phyloP scores from a whole-genome alignment of 2,113 vertebrate genomes.

The Triplophysa rosa region DNA sequence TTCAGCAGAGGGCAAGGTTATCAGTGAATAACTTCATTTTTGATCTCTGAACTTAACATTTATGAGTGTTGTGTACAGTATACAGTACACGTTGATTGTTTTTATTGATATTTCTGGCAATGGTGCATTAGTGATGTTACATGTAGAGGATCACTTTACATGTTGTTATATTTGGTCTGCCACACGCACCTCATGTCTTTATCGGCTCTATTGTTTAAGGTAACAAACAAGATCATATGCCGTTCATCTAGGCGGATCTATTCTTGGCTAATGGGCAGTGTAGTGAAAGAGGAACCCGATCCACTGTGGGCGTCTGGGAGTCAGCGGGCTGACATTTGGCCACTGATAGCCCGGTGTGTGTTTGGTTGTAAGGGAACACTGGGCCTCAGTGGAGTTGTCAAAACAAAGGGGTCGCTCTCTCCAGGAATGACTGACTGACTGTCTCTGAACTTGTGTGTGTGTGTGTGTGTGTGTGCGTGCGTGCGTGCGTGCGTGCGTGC shows the following conservation, averaged over 20 bases:
- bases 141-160: constrained; percentile 59
- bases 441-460: neutral
- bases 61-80: constrained; percentile 57
- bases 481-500: too few species aligned
- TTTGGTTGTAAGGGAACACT: constrained; percentile 74
- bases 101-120: neutral
- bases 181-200: constrained; percentile 58
- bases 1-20: too few species aligned
- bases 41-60: neutral
- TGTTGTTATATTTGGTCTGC: constrained; percentile 60
- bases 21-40: neutral
- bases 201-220: constrained; percentile 71
- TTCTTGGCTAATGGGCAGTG: constrained; percentile 71
- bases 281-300: constrained; percentile 71
- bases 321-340: constrained; percentile 63
- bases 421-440: constrained; percentile 1
- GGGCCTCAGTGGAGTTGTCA: constrained; percentile 72
- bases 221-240: constrained; percentile 72
- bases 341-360: constrained; percentile 66
- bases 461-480: too few species aligned
- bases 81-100: constrained; percentile 13
- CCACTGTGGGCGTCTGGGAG: constrained; percentile 58
- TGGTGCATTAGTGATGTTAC: neutral
- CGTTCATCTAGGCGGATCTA: constrained; percentile 68
- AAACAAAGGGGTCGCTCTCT: constrained; percentile 71